Evolutionary conservation across 2,113 vertebrate genomes (phyloP).

Genomic region (Chionomys nivalis): DNA sequence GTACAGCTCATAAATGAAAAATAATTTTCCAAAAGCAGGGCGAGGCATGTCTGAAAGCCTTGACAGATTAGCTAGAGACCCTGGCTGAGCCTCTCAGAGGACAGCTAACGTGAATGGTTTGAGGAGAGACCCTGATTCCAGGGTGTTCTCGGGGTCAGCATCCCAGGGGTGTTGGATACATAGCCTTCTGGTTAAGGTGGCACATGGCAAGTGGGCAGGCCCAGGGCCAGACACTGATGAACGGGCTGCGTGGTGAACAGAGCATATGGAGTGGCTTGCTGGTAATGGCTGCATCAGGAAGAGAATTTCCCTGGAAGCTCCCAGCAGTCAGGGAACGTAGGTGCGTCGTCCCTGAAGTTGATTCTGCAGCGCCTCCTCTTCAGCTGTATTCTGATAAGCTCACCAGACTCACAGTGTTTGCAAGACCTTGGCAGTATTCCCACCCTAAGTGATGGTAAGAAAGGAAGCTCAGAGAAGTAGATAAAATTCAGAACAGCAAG

Average conservation of each 20-base stretch:
- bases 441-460: neutral
- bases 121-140: neutral
- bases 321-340: neutral
- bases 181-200: neutral
- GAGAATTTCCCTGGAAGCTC: neutral
- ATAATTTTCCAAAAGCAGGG: slow-evolving; percentile 56
- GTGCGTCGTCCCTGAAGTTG: neutral
- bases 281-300: neutral
- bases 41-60: slow-evolving; percentile 30
- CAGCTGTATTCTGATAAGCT: neutral
- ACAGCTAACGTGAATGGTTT: neutral
- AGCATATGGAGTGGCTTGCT: neutral
- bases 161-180: neutral
- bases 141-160: neutral
- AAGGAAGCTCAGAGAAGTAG: neutral
- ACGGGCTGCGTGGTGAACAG: neutral
- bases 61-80: slow-evolving; percentile 23
- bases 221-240: neutral
- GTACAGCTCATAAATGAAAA: slow-evolving; percentile 61
- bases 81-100: slow-evolving; percentile 16
- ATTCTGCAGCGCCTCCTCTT: fast-evolving
- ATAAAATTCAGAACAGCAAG: neutral
- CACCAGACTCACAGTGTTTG: neutral
- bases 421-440: neutral
- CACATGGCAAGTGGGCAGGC: neutral